Base-by-base conservation (phyloP, 2,888 invertebrate genomes). In the Drosophila trichaetosa region DNA sequence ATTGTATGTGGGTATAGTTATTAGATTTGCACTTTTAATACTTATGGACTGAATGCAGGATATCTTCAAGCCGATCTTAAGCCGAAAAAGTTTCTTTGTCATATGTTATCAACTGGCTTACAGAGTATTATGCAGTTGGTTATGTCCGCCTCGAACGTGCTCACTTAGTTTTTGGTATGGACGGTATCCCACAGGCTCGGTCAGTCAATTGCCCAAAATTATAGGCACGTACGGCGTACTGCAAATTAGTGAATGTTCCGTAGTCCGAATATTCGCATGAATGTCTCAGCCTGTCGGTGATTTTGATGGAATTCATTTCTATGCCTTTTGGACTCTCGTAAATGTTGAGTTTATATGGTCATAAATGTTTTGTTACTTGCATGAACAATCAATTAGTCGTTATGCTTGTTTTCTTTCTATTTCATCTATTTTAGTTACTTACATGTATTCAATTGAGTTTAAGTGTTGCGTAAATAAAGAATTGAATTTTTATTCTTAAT, bases 141-240 rank as follows among this genome's bases (percentile, higher is more conserved):
- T 46, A 46, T 46, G 4, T 46, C 24, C 16, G 16, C 46, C 16
- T n/a, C 24, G 24, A 16, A 24, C 2, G 1, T n/a, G 24, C 34
- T 48, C 11, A 6, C 16, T 42, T 21, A 16, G 4, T 16, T 13
- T 27, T 18, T 63, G 5, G 24, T 10, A 24, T 5, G 21, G 6
- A 21, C n/a, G 7, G n/a, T 34, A 31, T 10, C 31, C 49, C 40
- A 49, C 34, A 40, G 29, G 52, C 65, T 57, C n/a, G 40, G 21
- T 36, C 65, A 73, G 71, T 80, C 60, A 70, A 77, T 72, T 77
- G 74, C 58, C 58, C 31, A 74, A 75, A 68, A 67, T 67, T 67
- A 60, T 63, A 76, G 72, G 86, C 83, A 87, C 90, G 88, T 60
- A 85, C 81, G 72, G 1, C 36, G 83, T 89, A 75, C 81, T 69